Evolutionary conservation across 2,888 invertebrate species (phyloP).

Genomic region (Andrena minutula): DNA sequence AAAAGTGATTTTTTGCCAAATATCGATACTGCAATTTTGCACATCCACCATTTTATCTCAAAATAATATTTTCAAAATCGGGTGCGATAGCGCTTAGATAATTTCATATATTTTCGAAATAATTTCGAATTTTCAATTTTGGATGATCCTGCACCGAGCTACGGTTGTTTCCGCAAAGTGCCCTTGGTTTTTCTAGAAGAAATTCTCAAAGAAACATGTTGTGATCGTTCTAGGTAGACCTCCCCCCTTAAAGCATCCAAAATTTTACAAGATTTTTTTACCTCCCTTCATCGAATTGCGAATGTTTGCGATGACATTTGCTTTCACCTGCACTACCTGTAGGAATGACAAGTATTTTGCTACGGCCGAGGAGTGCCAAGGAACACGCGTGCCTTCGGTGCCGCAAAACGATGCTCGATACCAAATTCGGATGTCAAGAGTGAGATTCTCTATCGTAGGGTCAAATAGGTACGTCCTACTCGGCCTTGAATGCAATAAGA

Average conservation of each 20-base stretch:
- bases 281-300: neutral
- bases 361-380: constrained; percentile 16
- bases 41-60: too few relatives aligned
- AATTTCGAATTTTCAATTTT: too few relatives aligned
- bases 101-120: too few relatives aligned
- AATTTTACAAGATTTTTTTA: neutral
- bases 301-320: neutral
- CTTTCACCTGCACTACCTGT: neutral
- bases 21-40: too few relatives aligned
- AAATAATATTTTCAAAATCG: too few relatives aligned
- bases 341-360: constrained; percentile 23
- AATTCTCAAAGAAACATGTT: too few relatives aligned
- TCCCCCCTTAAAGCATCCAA: neutral
- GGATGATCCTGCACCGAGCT: too few relatives aligned
- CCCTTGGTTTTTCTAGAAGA: too few relatives aligned
- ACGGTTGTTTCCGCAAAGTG: too few relatives aligned
- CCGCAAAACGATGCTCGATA: constrained; percentile 42
- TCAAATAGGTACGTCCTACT: constrained; percentile 59
- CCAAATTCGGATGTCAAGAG: constrained; percentile 48
- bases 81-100: too few relatives aligned
- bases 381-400: constrained; percentile 23
- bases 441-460: constrained; percentile 50
- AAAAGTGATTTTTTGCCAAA: too few relatives aligned
- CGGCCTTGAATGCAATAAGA: constrained; percentile 72
- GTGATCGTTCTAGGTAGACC: too few relatives aligned